phyloP scores from a whole-genome alignment of 2,113 vertebrate genomes.

The Ranitomeya variabilis region DNA sequence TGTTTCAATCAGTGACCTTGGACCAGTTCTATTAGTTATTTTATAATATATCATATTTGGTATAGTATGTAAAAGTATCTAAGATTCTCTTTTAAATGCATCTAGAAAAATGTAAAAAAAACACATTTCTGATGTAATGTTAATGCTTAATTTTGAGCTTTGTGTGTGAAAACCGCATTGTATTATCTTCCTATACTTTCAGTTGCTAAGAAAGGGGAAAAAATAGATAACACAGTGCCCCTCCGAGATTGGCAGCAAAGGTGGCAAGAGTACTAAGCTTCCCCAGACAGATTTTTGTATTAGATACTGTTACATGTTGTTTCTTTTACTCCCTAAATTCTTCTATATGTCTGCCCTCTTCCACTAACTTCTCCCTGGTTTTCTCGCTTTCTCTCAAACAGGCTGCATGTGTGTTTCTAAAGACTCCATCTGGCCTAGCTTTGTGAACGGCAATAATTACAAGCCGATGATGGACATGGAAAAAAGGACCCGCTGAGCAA shows the following conservation, averaged over 20 bases:
- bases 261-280: constrained; percentile 62
- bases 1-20: too few relatives aligned
- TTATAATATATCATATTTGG: too few relatives aligned
- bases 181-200: background rate
- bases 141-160: too few relatives aligned
- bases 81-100: too few relatives aligned
- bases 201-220: background rate
- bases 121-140: too few relatives aligned
- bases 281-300: constrained; percentile 74
- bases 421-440: constrained; percentile 81
- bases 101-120: too few relatives aligned
- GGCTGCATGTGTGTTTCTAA: constrained; percentile 78
- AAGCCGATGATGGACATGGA: constrained; percentile 83
- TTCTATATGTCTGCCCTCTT: background rate
- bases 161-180: too few relatives aligned
- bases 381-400: constrained; percentile 76
- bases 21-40: too few relatives aligned
- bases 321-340: background rate
- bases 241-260: too few relatives aligned
- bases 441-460: constrained; percentile 85
- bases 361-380: background rate
- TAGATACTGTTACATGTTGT: constrained; percentile 73
- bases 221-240: background rate
- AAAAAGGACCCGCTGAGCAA: constrained; percentile 75
- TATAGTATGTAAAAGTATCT: too few relatives aligned